phyloP scores from a whole-genome alignment of 2,888 invertebrate genomes.

The Tetragonisca angustula region DNA sequence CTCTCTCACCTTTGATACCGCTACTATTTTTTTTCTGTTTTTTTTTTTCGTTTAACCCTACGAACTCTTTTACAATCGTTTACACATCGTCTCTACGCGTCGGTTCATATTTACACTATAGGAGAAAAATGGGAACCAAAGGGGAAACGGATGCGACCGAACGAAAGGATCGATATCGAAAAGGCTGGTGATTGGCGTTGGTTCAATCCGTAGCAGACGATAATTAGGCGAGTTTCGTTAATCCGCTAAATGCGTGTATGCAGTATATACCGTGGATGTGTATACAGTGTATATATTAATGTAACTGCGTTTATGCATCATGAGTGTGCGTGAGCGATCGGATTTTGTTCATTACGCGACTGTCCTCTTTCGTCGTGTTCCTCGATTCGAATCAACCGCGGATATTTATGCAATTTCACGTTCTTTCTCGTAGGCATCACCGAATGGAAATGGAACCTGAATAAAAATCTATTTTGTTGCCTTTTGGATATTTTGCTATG shows the following conservation, averaged over 20 bases:
- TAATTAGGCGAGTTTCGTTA: conserved; percentile 27
- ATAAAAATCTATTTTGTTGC: neutral
- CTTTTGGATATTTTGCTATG: neutral
- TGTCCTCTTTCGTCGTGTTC: conserved; percentile 37
- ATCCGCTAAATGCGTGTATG: conserved; percentile 19
- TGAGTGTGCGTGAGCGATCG: conserved; percentile 59
- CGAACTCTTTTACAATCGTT: conserved; percentile 48
- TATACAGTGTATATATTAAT: conserved; percentile 34
- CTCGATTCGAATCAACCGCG: conserved; percentile 5
- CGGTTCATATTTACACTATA: conserved; percentile 52
- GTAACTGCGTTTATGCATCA: conserved; percentile 45
- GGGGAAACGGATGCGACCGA: conserved; percentile 23
- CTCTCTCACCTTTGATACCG: conserved; percentile 46
- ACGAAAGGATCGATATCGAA: conserved; percentile 27
- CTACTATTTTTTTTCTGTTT: conserved; percentile 41
- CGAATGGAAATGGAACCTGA: neutral
- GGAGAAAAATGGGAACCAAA: conserved; percentile 34
- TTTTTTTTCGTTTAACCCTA: conserved; percentile 32
- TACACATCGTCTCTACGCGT: conserved; percentile 41
- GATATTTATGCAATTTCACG: neutral
- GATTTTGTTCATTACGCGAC: conserved; percentile 37
- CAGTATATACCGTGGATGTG: conserved; percentile 32
- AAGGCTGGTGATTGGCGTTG: conserved; percentile 11
- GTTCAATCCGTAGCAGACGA: conserved; percentile 10
- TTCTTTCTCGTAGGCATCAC: neutral